A percentile compares a stretch with the other conserved stretches of the same genome.
phyloP scores from a whole-genome alignment of 1,140 invertebrate genomes.

The Phymastichus coffea region DNA sequence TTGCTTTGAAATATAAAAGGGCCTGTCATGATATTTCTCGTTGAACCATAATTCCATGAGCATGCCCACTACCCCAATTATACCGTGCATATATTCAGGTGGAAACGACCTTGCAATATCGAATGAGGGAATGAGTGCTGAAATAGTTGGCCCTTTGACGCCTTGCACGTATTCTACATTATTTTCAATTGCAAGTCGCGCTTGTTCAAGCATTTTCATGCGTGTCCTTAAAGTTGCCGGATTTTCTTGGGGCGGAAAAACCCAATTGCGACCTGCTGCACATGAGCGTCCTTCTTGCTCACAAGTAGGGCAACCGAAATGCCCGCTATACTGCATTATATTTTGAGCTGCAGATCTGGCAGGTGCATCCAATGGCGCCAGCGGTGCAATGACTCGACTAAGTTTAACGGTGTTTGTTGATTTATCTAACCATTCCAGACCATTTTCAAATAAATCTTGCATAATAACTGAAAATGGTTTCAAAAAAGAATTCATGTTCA shows the following conservation, averaged over 20 bases:
- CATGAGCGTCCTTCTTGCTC: no score
- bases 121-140: no score
- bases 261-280: background rate
- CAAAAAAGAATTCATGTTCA: constrained; percentile 19
- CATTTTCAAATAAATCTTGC: constrained; percentile 14
- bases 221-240: background rate
- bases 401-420: background rate
- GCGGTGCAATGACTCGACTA: background rate
- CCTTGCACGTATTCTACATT: constrained; percentile 7
- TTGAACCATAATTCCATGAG: no score
- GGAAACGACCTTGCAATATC: constrained; percentile 6
- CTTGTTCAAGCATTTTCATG: background rate
- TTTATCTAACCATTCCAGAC: constrained; percentile 1
- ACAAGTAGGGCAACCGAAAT: background rate
- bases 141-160: constrained; percentile 6
- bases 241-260: background rate
- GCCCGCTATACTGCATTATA: constrained; percentile 13
- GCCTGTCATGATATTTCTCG: background rate
- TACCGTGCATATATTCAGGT: constrained; percentile 26
- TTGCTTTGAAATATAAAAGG: constrained; percentile 24
- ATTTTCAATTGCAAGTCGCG: background rate
- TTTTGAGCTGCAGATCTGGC: constrained; percentile 2
- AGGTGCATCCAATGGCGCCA: constrained; percentile 7
- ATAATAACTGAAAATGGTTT: no score
- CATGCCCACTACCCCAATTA: no score